Percentiles rank a stretch among this genome's conserved stretches.
Evolutionary conservation across 2,888 invertebrate species (phyloP).

Genomic region (Baccha elongata): DNA sequence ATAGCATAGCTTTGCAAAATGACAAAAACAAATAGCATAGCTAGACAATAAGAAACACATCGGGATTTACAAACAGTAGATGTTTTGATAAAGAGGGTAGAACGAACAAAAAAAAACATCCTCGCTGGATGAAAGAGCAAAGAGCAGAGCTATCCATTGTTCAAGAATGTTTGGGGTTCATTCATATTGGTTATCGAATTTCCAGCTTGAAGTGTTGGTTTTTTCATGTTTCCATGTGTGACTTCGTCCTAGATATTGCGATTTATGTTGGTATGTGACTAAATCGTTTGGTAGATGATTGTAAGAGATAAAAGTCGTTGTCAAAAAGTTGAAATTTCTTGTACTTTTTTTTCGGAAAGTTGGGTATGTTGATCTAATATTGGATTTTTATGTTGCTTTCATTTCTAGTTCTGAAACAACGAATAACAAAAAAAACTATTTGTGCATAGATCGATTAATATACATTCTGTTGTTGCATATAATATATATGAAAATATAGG

Average conservation of each 20-base stretch:
- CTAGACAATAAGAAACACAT: constrained; percentile 25
- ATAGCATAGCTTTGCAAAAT: not conserved
- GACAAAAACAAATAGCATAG: constrained; percentile 5
- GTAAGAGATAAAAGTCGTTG: not conserved
- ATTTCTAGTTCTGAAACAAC: too few species aligned
- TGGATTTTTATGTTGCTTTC: too few species aligned
- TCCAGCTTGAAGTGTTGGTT: constrained; percentile 33
- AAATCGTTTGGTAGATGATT: too few species aligned
- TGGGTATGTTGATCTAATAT: too few species aligned
- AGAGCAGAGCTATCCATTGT: not conserved
- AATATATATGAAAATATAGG: too few species aligned
- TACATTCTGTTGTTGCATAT: too few species aligned
- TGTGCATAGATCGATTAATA: too few species aligned
- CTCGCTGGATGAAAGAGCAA: not conserved
- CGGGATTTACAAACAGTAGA: not conserved
- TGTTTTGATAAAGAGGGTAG: not conserved
- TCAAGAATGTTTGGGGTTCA: constrained; percentile 30
- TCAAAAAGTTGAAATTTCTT: not conserved
- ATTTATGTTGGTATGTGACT: too few species aligned
- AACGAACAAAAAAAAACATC: constrained; percentile 4
- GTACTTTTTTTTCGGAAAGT: too few species aligned
- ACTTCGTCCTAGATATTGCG: too few species aligned
- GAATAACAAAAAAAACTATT: too few species aligned
- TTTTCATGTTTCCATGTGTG: not conserved
- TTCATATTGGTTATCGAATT: constrained; percentile 54